Evolutionary conservation across 2,888 invertebrate genomes (phyloP).

Genomic region (Platypus cylindrus): DNA sequence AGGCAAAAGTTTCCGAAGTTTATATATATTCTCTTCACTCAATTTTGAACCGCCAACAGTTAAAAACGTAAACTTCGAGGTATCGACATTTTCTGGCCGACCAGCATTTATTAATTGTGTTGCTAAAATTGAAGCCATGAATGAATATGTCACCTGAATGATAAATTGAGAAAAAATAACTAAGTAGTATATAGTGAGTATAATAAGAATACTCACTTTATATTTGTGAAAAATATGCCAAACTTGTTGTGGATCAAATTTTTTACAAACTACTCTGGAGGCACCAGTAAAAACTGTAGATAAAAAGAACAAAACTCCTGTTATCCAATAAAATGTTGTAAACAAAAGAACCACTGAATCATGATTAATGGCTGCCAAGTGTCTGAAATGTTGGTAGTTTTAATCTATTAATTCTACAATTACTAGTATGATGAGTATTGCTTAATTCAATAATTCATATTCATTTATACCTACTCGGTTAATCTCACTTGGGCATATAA

Average conservation of each 20-base stretch:
- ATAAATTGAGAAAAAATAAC: slow-evolving; percentile 3
- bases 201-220: slow-evolving; percentile 18
- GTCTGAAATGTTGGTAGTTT: slow-evolving; percentile 12
- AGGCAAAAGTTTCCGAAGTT: slow-evolving; percentile 28
- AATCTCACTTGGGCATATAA: slow-evolving; percentile 5
- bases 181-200: background rate
- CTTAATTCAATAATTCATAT: slow-evolving; percentile 3
- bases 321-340: slow-evolving; percentile 29
- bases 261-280: slow-evolving; percentile 21
- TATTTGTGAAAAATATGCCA: slow-evolving; percentile 26
- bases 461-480: slow-evolving; percentile 3
- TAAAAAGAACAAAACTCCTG: slow-evolving; percentile 19
- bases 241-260: slow-evolving; percentile 19
- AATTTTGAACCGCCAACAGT: slow-evolving; percentile 26
- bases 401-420: background rate
- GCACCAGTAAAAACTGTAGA: slow-evolving; percentile 19
- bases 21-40: slow-evolving; percentile 19
- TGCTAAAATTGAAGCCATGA: slow-evolving; percentile 23
- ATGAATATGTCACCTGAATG: slow-evolving; percentile 21
- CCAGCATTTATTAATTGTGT: slow-evolving; percentile 23
- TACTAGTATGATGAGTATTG: background rate
- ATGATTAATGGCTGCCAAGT: slow-evolving; percentile 10
- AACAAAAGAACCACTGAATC: slow-evolving; percentile 17
- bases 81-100: slow-evolving; percentile 27
- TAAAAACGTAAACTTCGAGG: slow-evolving; percentile 22